Percentiles rank a stretch among this genome's conserved stretches.
Evolutionary conservation across 1,140 invertebrate genomes (phyloP).

Genomic region (Ephestia elutella): DNA sequence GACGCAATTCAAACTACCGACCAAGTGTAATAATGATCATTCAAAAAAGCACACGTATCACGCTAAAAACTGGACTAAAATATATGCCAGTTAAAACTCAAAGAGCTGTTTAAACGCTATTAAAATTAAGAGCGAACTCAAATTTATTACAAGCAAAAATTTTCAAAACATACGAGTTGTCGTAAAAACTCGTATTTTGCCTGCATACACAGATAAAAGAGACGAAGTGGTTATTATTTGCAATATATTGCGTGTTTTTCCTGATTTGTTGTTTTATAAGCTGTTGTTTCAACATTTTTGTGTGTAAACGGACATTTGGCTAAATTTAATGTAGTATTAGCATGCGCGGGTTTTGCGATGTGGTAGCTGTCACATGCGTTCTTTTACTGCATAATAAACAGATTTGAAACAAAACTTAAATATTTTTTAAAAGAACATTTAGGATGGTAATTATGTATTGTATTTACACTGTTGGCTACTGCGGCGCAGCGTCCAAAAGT

Average conservation of each 20-base stretch:
- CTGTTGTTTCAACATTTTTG: neutral
- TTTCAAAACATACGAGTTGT: neutral
- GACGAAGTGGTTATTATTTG: conserved; percentile 1
- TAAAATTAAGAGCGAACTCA: neutral
- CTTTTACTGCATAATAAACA: no score
- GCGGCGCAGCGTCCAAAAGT: no score
- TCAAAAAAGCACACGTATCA: neutral
- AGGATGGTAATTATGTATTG: no score
- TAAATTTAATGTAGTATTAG: no score
- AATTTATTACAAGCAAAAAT: neutral
- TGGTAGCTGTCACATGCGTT: no score
- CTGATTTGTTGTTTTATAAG: neutral
- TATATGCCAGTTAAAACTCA: neutral
- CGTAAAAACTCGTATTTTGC: neutral
- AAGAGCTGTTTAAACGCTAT: neutral
- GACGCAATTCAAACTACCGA: no score
- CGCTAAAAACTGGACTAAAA: neutral
- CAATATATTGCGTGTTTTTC: neutral
- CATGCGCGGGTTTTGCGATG: no score
- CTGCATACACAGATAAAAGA: neutral
- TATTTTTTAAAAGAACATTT: no score
- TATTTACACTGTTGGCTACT: no score
- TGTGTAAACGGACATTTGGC: neutral
- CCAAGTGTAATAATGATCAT: no score
- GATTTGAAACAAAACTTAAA: no score